Conservation (phyloP, 2,797 vertebrate genomes). For the Ctenopoma kingsleyae region DNA sequence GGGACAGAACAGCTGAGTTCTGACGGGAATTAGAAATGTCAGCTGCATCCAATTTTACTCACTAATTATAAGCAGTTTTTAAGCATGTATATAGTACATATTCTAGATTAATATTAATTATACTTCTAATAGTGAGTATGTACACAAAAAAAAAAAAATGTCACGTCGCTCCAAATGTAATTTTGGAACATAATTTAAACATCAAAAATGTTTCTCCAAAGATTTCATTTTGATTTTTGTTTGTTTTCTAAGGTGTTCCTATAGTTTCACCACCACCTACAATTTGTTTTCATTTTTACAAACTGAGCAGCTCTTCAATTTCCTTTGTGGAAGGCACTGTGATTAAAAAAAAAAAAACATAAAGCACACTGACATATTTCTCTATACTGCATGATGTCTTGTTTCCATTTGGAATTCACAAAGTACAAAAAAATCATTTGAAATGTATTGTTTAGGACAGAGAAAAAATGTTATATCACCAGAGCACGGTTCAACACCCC, state of each 20-base stretch:
- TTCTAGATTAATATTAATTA: neutral
- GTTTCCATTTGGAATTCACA: neutral
- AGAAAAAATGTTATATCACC: neutral
- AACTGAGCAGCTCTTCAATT: neutral
- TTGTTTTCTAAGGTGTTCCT: no score
- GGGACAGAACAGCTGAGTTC: neutral
- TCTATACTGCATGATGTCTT: slow-evolving; percentile 1
- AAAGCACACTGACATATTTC: neutral
- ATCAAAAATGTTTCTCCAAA: no score
- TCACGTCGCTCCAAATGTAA: no score
- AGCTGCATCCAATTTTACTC: neutral
- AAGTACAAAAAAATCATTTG: neutral
- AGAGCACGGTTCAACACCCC: neutral
- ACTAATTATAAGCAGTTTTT: neutral
- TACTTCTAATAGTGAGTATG: no score
- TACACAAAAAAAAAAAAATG: no score
- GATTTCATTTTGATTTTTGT: no score
- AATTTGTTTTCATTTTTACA: neutral
- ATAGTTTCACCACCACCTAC: neutral
- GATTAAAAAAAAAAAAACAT: neutral
- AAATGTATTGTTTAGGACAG: neutral
- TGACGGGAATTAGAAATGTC: neutral
- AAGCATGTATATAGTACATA: neutral
- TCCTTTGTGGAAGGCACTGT: neutral
- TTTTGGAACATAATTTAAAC: no score